These are phyloP conservation scores for Geococcyx californianus DNA, from an alignment of 2,113 vertebrate genomes.

Conservation along the genomic window DNA sequence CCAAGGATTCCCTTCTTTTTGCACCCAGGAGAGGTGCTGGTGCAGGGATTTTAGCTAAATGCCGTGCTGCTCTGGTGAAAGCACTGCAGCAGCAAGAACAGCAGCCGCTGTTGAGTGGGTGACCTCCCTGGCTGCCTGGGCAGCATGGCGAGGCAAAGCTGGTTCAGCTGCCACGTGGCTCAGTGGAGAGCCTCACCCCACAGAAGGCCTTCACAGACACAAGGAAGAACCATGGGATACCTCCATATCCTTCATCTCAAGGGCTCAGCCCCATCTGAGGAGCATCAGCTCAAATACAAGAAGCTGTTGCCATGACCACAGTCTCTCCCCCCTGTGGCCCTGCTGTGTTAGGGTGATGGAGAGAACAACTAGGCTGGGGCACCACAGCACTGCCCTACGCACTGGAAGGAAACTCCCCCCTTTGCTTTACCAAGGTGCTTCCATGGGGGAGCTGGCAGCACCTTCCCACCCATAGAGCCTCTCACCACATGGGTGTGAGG, in stretches of 20 bases:
- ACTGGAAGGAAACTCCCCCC: neutral
- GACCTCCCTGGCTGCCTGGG: neutral
- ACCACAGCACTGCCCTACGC: neutral
- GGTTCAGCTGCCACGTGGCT: rapidly evolving
- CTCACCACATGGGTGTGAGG: rapidly evolving
- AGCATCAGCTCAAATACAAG: neutral
- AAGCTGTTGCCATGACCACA: neutral
- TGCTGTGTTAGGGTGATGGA: neutral
- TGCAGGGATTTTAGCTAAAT: neutral
- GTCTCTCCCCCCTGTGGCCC: rapidly evolving
- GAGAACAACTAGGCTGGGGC: neutral
- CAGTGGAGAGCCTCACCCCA: neutral
- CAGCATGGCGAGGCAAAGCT: neutral
- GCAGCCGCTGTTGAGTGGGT: neutral
- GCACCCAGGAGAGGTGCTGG: neutral
- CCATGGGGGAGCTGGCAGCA: neutral
- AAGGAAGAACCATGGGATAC: neutral
- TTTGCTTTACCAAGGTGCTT: neutral
- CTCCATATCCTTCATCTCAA: neutral
- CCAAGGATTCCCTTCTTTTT: neutral
- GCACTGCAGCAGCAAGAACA: neutral
- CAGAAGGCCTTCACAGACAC: neutral
- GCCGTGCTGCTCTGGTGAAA: neutral
- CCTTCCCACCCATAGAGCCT: neutral
- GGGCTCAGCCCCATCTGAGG: neutral